Evolutionary conservation across 2,888 invertebrate species (phyloP).

Genomic region (Zaprionus bogoriensis): DNA sequence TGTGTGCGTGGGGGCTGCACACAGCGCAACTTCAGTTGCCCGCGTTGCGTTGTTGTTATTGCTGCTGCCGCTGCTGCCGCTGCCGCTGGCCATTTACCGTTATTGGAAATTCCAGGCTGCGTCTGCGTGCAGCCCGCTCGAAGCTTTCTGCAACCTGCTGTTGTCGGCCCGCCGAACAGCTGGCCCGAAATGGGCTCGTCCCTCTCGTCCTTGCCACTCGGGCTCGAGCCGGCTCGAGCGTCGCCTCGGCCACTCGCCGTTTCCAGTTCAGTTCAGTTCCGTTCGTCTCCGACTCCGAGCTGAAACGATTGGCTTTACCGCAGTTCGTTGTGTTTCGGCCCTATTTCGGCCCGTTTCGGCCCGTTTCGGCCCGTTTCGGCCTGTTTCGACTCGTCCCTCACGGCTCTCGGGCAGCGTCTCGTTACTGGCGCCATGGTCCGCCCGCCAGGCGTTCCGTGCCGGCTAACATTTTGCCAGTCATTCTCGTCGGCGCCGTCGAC

Average conservation of each 20-base stretch:
- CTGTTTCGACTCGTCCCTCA: conserved; percentile 16
- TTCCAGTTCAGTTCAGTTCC: conserved; percentile 33
- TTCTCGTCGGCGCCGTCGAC: conserved; percentile 39
- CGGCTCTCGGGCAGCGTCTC: conserved; percentile 10
- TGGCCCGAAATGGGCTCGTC: conserved; percentile 15
- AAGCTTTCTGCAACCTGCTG: conserved; percentile 41
- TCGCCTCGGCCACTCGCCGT: conserved; percentile 25
- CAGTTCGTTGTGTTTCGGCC: background rate
- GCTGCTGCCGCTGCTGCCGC: conserved; percentile 16
- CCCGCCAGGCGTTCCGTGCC: conserved; percentile 36
- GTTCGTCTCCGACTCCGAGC: conserved; percentile 18
- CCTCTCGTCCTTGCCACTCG: conserved; percentile 31
- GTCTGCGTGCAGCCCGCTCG: conserved; percentile 45
- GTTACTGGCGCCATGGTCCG: conserved; percentile 50
- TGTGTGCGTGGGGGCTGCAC: no score
- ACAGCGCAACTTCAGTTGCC: no score
- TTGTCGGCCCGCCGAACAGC: conserved; percentile 46
- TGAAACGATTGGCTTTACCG: conserved; percentile 29
- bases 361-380: conserved; percentile 18
- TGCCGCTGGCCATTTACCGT: conserved; percentile 25
- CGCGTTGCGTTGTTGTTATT: conserved; percentile 29
- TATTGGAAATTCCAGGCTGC: conserved; percentile 72
- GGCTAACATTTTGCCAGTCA: conserved; percentile 52
- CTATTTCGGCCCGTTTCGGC: conserved; percentile 20
- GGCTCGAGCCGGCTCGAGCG: conserved; percentile 26